Base-by-base conservation (phyloP, 1,140 invertebrate species). In the Laodelphax striatellus region DNA sequence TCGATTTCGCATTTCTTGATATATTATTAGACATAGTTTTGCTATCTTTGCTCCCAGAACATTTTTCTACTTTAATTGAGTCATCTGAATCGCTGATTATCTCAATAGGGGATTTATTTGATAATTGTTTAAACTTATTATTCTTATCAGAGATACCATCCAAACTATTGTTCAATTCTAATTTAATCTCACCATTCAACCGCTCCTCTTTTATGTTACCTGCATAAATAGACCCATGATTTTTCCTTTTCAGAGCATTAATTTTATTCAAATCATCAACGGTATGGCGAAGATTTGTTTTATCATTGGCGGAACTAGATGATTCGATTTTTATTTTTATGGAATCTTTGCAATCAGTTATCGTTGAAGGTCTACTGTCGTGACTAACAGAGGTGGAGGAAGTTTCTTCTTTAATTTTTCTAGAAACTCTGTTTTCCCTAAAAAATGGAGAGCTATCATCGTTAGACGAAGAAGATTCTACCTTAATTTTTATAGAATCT, bases 191-290 rank as follows among this genome's bases (percentile, higher is more conserved):
- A 28, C 24, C 24, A 28, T 13, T n/a, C 19, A 17, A 14, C 3
- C 10, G 11, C 11, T 13, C 50, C 16, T 19, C 19, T 14, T 17
- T 52, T 3, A 16, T 5, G 2, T 16, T 46, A 9, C 19, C 43
- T 57, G 14, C 38, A 46, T 17, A 58, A 76, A 77, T 16, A 76
- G 64, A 52, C 69, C 75, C 67, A 74, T 72, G 21, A 76, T 70
- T 71, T 76, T 77, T 68, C 74, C 67, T 70, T 76, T 77, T 61
- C 60, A 52, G 69, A 67, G 14, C 24, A 28, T 28, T 28, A 6
- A 28, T 6, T 28, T 28, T 28, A 28, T 28, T 28, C 24, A 28
- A 4, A 28, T 28, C 24, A 28, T 28, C 24, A 28, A 28, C 6
- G 24, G n/a, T n/a, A n/a, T n/a, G n/a, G n/a, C n/a, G n/a, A n/a